Conservation (phyloP, 2,888 invertebrate genomes). For the Esperia sulphurella region DNA sequence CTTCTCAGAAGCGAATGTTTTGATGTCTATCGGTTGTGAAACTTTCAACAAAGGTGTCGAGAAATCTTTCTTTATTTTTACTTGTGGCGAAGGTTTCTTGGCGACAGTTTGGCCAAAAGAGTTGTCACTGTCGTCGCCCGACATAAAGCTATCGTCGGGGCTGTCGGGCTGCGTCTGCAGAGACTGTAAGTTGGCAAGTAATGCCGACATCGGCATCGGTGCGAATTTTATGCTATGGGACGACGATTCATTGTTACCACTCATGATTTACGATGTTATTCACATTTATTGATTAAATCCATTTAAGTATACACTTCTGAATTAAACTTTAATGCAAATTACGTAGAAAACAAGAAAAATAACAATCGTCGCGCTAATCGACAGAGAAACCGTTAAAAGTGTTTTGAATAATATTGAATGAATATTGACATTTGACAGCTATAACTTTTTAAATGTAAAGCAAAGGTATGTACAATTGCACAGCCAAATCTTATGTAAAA, state of each 20-base stretch:
- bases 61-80: constrained; percentile 33
- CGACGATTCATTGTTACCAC: constrained; percentile 55
- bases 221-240: constrained; percentile 65
- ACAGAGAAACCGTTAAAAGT: constrained; percentile 10
- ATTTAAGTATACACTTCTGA: neutral
- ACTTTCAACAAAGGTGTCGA: constrained; percentile 43
- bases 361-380: neutral
- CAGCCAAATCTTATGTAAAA: too few species aligned
- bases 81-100: constrained; percentile 32
- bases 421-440: neutral
- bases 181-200: constrained; percentile 61
- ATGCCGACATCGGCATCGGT: constrained; percentile 69
- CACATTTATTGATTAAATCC: constrained; percentile 7
- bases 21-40: constrained; percentile 33
- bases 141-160: constrained; percentile 48
- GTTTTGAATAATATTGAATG: constrained; percentile 4
- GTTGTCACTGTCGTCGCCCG: constrained; percentile 57
- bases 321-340: constrained; percentile 1
- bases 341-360: neutral
- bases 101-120: constrained; percentile 47
- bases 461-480: too few species aligned
- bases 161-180: constrained; percentile 43
- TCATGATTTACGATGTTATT: constrained; percentile 34
- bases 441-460: too few species aligned
- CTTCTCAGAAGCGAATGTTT: constrained; percentile 48